Evolutionary conservation across 2,888 invertebrate genomes (phyloP), one percentile per base, ranked within the genome.

Genomic region (Zygogramma bicolorata): DNA sequence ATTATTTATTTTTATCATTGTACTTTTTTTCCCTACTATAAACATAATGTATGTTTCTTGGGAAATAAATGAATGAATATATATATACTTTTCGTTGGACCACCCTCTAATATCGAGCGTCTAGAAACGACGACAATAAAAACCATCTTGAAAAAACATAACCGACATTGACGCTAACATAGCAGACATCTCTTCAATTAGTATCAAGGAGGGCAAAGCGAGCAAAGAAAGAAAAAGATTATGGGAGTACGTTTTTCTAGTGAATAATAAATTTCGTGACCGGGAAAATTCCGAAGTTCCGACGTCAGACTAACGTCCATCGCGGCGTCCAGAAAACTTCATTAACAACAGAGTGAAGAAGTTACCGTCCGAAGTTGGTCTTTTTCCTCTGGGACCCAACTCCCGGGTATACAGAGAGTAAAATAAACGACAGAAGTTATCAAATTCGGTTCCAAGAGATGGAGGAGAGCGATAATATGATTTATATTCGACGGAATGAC

Each of bases 331-430:
- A 31, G 82, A 81, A 83, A 84, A 83, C 84, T 83, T 81, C 83
- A 83, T 84, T 84, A 84, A 82, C 81, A 79, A 79, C 79, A 74
- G 69, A 78, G 80, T 77, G 78, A 81, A 81, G 81, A 82, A 80
- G 80, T 81, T 80, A 79, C 77, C 75, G 77, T 76, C 80, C 78
- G 77, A 81, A 81, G 81, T 80, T 81, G 77, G 59, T 73, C 76
- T 75, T 69, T 74, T 70, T 79, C 81, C 78, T 76, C 59, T 61
- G 81, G 78, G 81, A 80, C 65, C 40, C 34, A 57, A 61, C 42
- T 38, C 68, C 58, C n/a, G 53, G 53, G 25, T 53, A 53, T 53
- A 25, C 27, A 53, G 53, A 53, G n/a, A 53, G 53, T 63, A 69
- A 71, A 75, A 68, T 61, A 70, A 70, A 66, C 69, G 65, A 75